A percentile compares a stretch with the other conserved stretches of the same genome.
Conservation (phyloP, 1,140 invertebrate genomes). For the Drosophila lowei region DNA sequence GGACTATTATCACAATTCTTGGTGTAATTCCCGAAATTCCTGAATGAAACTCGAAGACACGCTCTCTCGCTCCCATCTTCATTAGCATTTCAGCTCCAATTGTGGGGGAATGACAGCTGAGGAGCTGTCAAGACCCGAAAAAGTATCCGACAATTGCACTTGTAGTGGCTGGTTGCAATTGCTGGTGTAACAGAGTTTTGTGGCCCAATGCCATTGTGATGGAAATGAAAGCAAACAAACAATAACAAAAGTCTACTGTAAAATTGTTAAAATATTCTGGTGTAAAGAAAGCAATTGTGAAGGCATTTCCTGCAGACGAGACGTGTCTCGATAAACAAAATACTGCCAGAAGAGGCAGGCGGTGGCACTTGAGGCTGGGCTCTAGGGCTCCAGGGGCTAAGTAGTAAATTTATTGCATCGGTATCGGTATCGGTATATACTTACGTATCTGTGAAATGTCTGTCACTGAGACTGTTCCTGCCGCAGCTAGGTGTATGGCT, state of each 20-base stretch:
- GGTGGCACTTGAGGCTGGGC: slow-evolving; percentile 33
- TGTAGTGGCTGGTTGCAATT: slow-evolving; percentile 23
- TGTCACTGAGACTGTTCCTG: slow-evolving; percentile 83
- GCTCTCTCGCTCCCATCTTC: background rate
- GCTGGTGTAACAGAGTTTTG: slow-evolving; percentile 2
- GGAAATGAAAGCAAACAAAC: slow-evolving; percentile 53
- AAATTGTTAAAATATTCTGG: slow-evolving; percentile 39
- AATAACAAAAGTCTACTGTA: slow-evolving; percentile 41
- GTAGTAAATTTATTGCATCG: slow-evolving; percentile 66
- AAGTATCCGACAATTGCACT: slow-evolving; percentile 50
- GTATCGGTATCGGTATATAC: slow-evolving; percentile 44
- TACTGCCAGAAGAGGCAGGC: background rate
- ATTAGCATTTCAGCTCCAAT: background rate
- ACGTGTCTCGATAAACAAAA: slow-evolving; percentile 66
- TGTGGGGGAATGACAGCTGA: slow-evolving; percentile 28
- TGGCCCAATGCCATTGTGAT: slow-evolving; percentile 53
- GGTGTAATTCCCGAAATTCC: background rate
- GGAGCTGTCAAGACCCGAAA: slow-evolving; percentile 17
- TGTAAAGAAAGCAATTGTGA: slow-evolving; percentile 38
- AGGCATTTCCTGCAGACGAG: slow-evolving; percentile 68
- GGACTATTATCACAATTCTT: too few species aligned
- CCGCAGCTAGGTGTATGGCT: slow-evolving; percentile 83
- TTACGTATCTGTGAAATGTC: slow-evolving; percentile 83
- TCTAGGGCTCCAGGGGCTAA: slow-evolving; percentile 33
- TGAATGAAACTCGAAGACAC: too few species aligned